Conservation (phyloP, 1,140 invertebrate genomes). For the Hyles euphorbiae region DNA sequence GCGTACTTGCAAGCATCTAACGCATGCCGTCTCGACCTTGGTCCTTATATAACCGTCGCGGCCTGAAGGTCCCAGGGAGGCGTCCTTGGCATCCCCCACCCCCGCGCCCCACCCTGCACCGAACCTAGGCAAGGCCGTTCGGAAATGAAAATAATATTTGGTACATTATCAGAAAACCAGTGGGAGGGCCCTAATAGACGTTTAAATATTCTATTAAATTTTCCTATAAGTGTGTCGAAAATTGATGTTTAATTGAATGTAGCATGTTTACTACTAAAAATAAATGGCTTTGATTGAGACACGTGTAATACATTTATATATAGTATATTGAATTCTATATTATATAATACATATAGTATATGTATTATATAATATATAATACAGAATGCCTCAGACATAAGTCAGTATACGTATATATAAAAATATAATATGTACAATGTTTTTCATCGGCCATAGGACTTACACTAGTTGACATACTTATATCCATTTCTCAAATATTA, state of each 20-base stretch:
- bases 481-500: too few species aligned
- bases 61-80: conserved; percentile 47
- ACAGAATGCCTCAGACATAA: too few species aligned
- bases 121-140: conserved; percentile 29
- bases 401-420: too few species aligned
- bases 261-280: too few species aligned
- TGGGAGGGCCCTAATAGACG: conserved; percentile 17
- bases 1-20: conserved; percentile 14
- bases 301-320: too few species aligned
- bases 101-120: conserved; percentile 16
- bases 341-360: too few species aligned
- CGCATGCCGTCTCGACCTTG: conserved; percentile 43
- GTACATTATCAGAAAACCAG: conserved; percentile 28
- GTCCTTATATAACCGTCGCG: conserved; percentile 61
- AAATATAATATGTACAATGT: too few species aligned
- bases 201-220: conserved; percentile 19
- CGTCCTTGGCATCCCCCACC: conserved; percentile 42
- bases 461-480: too few species aligned
- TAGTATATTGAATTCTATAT: too few species aligned
- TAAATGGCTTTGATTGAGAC: too few species aligned
- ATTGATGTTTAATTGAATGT: not conserved
- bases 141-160: conserved; percentile 33
- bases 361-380: too few species aligned
- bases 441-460: too few species aligned
- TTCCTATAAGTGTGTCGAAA: not conserved